Evolutionary conservation across 2,113 vertebrate genomes (phyloP).

Genomic region (Calypte anna): DNA sequence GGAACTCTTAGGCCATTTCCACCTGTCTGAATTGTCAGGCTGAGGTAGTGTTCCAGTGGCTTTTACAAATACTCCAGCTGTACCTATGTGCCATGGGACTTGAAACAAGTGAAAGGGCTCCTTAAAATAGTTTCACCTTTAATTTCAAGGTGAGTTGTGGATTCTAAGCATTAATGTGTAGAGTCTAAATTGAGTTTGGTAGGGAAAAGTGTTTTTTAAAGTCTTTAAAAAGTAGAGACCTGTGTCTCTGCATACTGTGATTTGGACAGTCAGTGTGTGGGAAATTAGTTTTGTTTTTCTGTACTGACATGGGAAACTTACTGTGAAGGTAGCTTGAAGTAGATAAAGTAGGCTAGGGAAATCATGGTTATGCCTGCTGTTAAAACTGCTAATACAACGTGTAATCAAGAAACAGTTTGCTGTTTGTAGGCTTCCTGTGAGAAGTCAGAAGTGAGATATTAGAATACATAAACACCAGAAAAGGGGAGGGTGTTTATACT

Average conservation of each 20-base stretch:
- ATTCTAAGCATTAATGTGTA: no score
- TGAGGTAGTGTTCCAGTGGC: not conserved
- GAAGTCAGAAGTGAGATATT: not conserved
- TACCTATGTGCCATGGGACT: fast-evolving
- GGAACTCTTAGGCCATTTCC: no score
- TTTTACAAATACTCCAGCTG: not conserved
- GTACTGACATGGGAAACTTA: not conserved
- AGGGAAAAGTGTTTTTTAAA: not conserved
- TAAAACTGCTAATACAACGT: not conserved
- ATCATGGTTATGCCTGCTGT: not conserved
- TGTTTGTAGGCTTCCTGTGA: not conserved
- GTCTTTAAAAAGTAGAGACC: not conserved
- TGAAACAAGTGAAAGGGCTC: not conserved
- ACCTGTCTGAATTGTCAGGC: not conserved
- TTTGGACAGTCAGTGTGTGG: not conserved
- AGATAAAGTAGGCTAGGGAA: not conserved
- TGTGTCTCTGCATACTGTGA: fast-evolving
- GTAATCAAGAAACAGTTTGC: not conserved
- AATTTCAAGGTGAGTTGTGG: not conserved
- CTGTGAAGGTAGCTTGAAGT: not conserved
- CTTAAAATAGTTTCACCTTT: not conserved
- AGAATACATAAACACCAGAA: not conserved
- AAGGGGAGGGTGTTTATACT: not conserved
- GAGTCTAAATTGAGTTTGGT: not conserved
- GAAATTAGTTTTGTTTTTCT: not conserved